Conservation (phyloP, 2,797 vertebrate species). For the Diceros bicornis region DNA sequence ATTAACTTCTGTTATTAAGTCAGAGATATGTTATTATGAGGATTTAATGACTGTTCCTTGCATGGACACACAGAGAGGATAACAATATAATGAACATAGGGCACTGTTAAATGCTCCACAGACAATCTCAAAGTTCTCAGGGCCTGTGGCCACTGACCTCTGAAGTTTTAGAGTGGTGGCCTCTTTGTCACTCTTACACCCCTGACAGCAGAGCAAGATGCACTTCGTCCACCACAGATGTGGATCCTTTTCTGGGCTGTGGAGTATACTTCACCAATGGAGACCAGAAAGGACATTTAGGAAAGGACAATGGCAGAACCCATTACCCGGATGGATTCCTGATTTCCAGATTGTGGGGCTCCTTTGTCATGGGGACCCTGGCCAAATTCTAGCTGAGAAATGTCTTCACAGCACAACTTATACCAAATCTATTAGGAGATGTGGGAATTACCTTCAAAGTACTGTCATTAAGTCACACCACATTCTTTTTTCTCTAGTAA, state of each 20-base stretch:
- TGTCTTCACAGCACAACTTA: not conserved
- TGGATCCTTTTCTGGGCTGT: not conserved
- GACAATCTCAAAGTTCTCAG: not conserved
- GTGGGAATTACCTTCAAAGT: not conserved
- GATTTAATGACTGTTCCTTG: not conserved
- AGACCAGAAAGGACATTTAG: not conserved
- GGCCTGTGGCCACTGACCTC: not conserved
- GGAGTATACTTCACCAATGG: not conserved
- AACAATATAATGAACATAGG: not conserved
- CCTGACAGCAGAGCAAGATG: too few relatives aligned
- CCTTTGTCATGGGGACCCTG: not conserved
- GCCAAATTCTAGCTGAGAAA: not conserved
- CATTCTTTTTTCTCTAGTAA: slow-evolving; percentile 23
- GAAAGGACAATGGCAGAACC: not conserved
- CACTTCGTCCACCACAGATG: not conserved
- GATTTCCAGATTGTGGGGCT: not conserved
- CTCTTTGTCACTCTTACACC: not conserved
- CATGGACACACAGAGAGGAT: not conserved
- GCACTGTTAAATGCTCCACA: not conserved
- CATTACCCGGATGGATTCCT: not conserved
- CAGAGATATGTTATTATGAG: not conserved
- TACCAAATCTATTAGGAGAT: not conserved
- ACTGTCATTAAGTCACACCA: not conserved
- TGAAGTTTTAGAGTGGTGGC: not conserved
- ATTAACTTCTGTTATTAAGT: slow-evolving; percentile 28